Conservation (phyloP, 2,113 vertebrate species). For the Numida meleagris region DNA sequence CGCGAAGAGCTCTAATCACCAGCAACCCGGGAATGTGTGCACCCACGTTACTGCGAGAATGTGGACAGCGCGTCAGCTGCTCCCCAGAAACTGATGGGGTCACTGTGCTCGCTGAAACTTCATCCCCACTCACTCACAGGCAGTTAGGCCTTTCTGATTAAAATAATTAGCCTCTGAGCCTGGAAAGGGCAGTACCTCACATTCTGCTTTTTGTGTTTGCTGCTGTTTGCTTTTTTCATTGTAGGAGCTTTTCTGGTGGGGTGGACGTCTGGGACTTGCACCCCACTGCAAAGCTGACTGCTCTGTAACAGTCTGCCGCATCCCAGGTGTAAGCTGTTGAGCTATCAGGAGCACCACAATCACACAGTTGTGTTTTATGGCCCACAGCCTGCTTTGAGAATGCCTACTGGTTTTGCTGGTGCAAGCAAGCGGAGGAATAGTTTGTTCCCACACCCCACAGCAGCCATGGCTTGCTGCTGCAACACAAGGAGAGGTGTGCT, state of each 20-base stretch:
- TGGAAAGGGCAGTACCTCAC: background rate
- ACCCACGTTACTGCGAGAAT: background rate
- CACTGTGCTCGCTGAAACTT: accelerated
- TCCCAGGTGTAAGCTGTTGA: background rate
- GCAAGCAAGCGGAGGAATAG: background rate
- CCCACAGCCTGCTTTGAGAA: background rate
- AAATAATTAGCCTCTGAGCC: background rate
- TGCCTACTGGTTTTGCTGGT: background rate
- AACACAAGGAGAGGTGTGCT: background rate
- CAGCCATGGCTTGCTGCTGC: background rate
- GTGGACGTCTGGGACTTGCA: background rate
- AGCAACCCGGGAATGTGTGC: background rate
- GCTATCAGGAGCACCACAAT: background rate
- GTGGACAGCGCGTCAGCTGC: background rate
- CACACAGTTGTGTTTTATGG: background rate
- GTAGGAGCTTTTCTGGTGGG: background rate
- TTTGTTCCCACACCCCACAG: background rate
- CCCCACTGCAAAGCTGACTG: background rate
- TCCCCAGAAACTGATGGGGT: background rate
- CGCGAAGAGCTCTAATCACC: background rate
- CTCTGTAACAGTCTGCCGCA: background rate
- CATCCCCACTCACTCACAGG: background rate
- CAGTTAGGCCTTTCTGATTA: background rate
- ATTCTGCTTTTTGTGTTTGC: accelerated
- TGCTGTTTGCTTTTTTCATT: background rate